Base-by-base conservation (phyloP, 2,797 vertebrate species). In the Percopsis omiscomaycus region DNA sequence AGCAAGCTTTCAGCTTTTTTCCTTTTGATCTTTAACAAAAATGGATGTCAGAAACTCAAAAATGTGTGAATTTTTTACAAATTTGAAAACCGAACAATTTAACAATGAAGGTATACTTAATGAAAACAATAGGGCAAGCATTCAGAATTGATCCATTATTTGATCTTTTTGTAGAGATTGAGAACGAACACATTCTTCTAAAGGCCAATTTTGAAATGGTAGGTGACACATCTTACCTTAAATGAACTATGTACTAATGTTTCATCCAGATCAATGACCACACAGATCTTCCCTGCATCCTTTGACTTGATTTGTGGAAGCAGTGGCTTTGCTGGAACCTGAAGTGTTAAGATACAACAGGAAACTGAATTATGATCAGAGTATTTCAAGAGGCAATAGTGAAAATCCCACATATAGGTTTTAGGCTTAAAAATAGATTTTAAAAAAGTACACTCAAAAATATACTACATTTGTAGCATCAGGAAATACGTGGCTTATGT, bases 221-320 rank as follows among this genome's bases (percentile, higher is more conserved):
- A 64, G 56, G 49, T 66, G 51, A 61, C 13, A 42, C 9, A 51
- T 48, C 86, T 86, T 88, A 99, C 97, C 97, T 98, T 98, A 85
- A 99, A 99, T 66, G 96, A 98, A 87, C 97, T 98, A 88, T 98
- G 97, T 64, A 98, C 97, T 90, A 98, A 84, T 0, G 97, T 99
- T 92, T 99, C 97, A 44, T 98, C 97, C 92, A 99, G 89, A 91
- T 99, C 97, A 29, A 99, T 97, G 76, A 99, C 95, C 74, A 98
- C 96, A 3, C 97, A 99, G 79, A 98, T 96, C 92, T 97, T 98
- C 73, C 94, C 95, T 15, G 83, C 87, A 1, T 97, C 97, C 79
- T 94, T 92, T 0, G 94, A 93, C 77, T 94, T 92, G 66, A 94
- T 89, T 84, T 92, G 94, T 0, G 96, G 95, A 51, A 99, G 92